These are phyloP conservation scores for Trogon surrucura DNA, from an alignment of 2,113 vertebrate species.

Conservation along the genomic window DNA sequence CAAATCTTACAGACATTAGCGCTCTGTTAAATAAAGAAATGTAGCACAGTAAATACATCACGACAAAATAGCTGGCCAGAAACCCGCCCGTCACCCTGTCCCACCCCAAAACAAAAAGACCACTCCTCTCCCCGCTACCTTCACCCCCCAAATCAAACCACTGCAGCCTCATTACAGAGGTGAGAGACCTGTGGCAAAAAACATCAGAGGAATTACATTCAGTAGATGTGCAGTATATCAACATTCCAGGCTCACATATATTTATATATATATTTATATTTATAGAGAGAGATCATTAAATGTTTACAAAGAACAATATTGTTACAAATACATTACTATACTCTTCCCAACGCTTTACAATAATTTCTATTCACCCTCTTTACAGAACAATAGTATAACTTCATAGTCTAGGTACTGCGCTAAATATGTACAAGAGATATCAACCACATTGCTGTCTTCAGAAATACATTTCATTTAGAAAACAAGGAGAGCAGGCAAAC, in stretches of 20 bases:
- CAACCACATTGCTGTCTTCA: constrained; percentile 59
- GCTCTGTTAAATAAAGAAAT: constrained; percentile 87
- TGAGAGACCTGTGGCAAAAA: constrained; percentile 73
- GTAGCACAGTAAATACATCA: constrained; percentile 84
- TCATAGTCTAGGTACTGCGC: constrained; percentile 76
- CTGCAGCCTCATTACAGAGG: constrained; percentile 75
- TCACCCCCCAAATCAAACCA: constrained; percentile 64
- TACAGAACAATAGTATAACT: constrained; percentile 76
- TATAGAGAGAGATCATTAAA: constrained; percentile 74
- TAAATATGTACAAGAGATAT: constrained; percentile 77
- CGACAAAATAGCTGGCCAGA: constrained; percentile 80
- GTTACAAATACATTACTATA: constrained; percentile 84
- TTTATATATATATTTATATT: constrained; percentile 69
- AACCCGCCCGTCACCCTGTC: neutral
- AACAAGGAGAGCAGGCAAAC: constrained; percentile 50
- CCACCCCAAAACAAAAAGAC: constrained; percentile 19
- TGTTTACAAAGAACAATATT: constrained; percentile 83
- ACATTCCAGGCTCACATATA: constrained; percentile 81
- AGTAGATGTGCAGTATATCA: constrained; percentile 85
- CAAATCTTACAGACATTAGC: constrained; percentile 90
- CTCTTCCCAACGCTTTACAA: constrained; percentile 78
- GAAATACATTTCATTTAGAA: constrained; percentile 41
- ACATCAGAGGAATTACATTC: constrained; percentile 88
- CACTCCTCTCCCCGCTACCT: neutral
- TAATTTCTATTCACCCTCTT: constrained; percentile 77